Base-by-base conservation (phyloP, 1,140 invertebrate genomes). In the Telenomus remus region DNA sequence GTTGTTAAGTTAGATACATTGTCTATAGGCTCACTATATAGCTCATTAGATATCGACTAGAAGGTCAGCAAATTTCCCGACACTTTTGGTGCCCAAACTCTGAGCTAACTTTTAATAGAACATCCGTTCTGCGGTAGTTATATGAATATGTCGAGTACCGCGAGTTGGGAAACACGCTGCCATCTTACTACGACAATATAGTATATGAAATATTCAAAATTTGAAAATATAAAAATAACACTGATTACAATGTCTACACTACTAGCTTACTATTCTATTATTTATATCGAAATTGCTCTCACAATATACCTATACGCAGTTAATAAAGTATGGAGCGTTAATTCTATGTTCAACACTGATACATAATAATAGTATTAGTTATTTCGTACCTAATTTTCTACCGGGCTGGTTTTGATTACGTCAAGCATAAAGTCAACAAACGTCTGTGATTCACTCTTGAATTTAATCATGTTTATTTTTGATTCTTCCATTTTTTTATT, bases 311-410 rank as follows among this genome's bases (percentile, higher is more conserved):
- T 27, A 27, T 27, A 84, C 84, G 82, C 80, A 83, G 81, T 86
- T 86, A 82, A 83, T 84, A 84, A 82, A 87, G 81, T 84, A 84
- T 81, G 82, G 82, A 86, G 83, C 83, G 59, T 84, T 86, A 86
- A 83, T 86, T 86, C 84, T 87, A 86, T 81, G 48, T 75, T 82
- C 79, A 86, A 84, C 86, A 88, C 84, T 87, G 84, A 88, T 87
- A 86, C 80, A 86, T 84, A 86, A 86, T 85, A 87, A 86, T 84
- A 85, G 79, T 85, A 87, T 86, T 87, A 84, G 76, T 86, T 79
- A 81, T 86, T 87, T 79, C 85, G 85, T 87, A 87, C 87, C 86
- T 87, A 88, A 81, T 77, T 85, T 74, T 85, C 86, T 88, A 88
- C 82, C 81, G 86, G 86, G 86, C 86, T 88, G 87, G 84, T 87